phyloP scores from a whole-genome alignment of 2,797 vertebrate genomes.

The Gymnocypris eckloni region DNA sequence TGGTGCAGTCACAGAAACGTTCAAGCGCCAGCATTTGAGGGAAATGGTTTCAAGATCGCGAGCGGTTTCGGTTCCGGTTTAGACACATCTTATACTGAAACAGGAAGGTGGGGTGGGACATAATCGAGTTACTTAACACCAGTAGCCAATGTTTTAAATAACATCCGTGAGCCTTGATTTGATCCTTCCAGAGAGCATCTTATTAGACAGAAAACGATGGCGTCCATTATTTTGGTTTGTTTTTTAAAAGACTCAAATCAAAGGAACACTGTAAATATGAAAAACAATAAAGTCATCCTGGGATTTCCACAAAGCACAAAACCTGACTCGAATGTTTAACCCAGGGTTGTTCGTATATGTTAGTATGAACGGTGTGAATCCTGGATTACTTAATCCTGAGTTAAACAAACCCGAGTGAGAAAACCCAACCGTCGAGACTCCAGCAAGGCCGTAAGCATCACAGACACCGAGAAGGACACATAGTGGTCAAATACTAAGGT shows the following conservation, averaged over 20 bases:
- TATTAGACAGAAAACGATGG: not conserved
- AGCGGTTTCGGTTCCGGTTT: constrained; percentile 8
- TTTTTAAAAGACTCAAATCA: not conserved
- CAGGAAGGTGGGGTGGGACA: not conserved
- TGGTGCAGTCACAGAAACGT: not conserved
- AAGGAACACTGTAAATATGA: not conserved
- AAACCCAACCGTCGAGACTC: not conserved
- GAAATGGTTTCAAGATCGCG: not conserved
- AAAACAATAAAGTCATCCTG: not conserved
- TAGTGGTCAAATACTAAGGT: not conserved
- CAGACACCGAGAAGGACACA: not conserved
- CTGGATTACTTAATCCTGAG: not conserved
- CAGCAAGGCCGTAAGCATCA: not conserved
- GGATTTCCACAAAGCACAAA: not conserved
- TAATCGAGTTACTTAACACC: not conserved
- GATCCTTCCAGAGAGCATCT: not conserved
- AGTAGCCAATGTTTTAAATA: not conserved
- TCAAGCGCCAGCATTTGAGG: not conserved
- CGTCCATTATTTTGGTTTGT: not conserved
- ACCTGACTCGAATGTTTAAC: not conserved
- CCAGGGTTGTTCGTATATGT: not conserved
- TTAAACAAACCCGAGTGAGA: not conserved
- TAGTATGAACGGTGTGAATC: too few species aligned
- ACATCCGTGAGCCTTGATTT: not conserved
- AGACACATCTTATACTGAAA: not conserved